Evolutionary conservation across 2,797 vertebrate species (phyloP), one percentile per base, ranked within the genome.

Genomic region (Tenualosa thibaudeaui): DNA sequence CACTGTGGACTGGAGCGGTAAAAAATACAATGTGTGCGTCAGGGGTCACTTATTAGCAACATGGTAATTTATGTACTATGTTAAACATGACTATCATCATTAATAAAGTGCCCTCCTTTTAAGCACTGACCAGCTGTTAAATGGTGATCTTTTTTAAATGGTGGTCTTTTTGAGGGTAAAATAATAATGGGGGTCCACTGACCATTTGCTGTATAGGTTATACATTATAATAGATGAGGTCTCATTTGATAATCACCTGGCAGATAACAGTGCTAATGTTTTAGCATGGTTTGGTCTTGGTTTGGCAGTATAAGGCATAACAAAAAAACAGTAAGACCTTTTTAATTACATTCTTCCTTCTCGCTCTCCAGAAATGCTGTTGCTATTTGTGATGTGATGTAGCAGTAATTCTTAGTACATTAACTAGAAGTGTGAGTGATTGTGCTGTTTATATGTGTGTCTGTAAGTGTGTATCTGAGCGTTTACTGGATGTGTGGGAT

Each of bases 401-500:
- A 78, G 40, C 19, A 43, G 71, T 78, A 43, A 75, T 75, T 75
- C 26, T 75, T 75, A 40, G 68, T 75, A 75, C 26, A 75, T 19
- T 46, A 22, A 46, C 43, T 46, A 43, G 4, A 2, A 43, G 10
- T 75, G 37, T 75, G 68, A 19, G 37, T 78, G 40, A 43, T 40
- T 46, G 71, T 78, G 71, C 37, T 78, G 40, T 78, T 13, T 37
- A 17, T 37, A 0, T 22, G 40, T 15, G 31, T 71, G 65, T 40
- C 1, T 3, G 31, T 71, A 31, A 13, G 68, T 40, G 12, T 75
- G 5, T 37, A 10, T 43, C 3, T 37, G 9, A 24, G 31, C 1
- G 50, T 51, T 78, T 71, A 19, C 4, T 19, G 56, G 22, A 22
- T 6, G 22, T n/a, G 50, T 24, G 7, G 22, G 58, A 3, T n/a